Evolutionary conservation across 2,888 invertebrate species (phyloP), one percentile per base, ranked within the genome.

Genomic region (Nephrocerus scutellatus): DNA sequence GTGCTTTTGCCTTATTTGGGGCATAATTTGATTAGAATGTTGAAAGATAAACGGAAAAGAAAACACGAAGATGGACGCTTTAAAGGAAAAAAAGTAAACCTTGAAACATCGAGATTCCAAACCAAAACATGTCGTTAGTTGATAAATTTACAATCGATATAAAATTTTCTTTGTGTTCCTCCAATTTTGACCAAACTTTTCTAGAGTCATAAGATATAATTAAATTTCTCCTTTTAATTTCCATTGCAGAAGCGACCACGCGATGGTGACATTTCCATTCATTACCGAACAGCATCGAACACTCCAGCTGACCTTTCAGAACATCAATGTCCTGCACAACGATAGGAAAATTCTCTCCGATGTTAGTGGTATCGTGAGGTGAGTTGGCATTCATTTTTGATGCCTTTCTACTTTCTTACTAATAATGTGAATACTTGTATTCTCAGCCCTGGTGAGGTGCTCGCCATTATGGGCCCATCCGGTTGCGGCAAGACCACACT

Each of bases 401-500:
- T n/a, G 29, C n/a, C 24, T 23, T 20, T 26, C 22, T 28, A 8
- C n/a, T 25, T 20, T 20, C 28, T 22, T 6, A 8, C 28, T 13
- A 24, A 24, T 24, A 24, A 12, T 24, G 8, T 7, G 6, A n/a
- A n/a, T n/a, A n/a, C n/a, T 15, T 24, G 5, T 15, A n/a, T 4
- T 28, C 19, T 5, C 34, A 75, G 79, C 53, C 82, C 84, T 13
- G 86, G 86, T 33, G 81, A 85, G 60, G 73, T 87, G 44, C 68
- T 87, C 55, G 86, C 85, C 49, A 79, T 86, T 44, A 84, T 86
- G 82, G 85, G 86, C 48, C 84, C 85, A 22, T 84, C 82, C 52
- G 85, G 84, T 29, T 73, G 74, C 49, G 86, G 86, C 21, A 87
- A 87, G 69, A 85, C 86, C 10, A 85, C 84, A 15, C 71, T 87